Evolutionary conservation across 2,113 vertebrate genomes (phyloP).

Genomic region (Seriola dumerili): DNA sequence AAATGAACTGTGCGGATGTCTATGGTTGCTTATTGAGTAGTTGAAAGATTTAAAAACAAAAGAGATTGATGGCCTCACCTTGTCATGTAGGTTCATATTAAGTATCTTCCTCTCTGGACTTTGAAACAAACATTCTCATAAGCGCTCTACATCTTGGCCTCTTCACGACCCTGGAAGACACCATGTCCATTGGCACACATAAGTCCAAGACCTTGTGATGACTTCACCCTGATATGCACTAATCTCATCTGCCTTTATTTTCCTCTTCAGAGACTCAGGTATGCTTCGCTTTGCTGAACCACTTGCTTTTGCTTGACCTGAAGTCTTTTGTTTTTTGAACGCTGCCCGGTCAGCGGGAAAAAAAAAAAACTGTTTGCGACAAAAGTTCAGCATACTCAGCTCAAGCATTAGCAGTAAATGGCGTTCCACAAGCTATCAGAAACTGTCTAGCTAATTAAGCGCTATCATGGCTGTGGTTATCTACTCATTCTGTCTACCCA

Average conservation of each 20-base stretch:
- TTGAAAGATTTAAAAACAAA: not conserved
- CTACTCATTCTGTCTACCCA: conserved; percentile 18
- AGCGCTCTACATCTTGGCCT: conserved; percentile 13
- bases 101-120: not conserved
- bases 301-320: conserved; percentile 41
- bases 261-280: conserved; percentile 15
- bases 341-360: not conserved
- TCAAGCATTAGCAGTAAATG: conserved; percentile 36
- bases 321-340: conserved; percentile 27
- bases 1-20: not conserved
- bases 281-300: conserved; percentile 5
- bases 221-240: conserved; percentile 15
- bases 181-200: conserved; percentile 9
- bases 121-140: conserved; percentile 5
- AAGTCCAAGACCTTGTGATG: conserved; percentile 24
- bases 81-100: not conserved
- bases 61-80: not conserved
- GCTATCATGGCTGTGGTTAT: conserved; percentile 23
- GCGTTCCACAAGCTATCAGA: conserved; percentile 39
- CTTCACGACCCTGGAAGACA: conserved; percentile 19
- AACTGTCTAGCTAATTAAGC: conserved; percentile 42
- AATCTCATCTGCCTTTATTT: conserved; percentile 32
- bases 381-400: conserved; percentile 38
- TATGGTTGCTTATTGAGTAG: not conserved
- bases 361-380: conserved; percentile 14